A percentile compares a stretch with the other conserved stretches of the same genome.
Conservation (phyloP, 1,140 invertebrate species). For the Holcopasites calliopsidis region DNA sequence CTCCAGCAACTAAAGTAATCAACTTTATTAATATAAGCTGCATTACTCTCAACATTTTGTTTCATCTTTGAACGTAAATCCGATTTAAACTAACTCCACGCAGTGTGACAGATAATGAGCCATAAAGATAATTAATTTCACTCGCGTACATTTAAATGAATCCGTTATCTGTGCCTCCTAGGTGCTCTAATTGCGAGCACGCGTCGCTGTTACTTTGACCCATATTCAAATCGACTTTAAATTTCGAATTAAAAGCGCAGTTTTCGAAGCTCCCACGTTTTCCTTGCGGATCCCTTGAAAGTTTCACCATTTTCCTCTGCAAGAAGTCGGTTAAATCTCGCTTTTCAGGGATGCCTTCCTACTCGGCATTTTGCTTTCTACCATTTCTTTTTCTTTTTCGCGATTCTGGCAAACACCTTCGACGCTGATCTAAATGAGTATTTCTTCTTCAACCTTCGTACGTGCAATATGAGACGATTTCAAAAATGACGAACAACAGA, state of each 20-base stretch:
- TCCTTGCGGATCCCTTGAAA: background rate
- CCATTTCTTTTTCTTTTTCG: constrained; percentile 5
- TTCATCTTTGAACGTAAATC: no score
- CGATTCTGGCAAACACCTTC: background rate
- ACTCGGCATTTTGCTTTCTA: background rate
- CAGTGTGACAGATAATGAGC: background rate
- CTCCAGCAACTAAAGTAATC: no score
- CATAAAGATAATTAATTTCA: background rate
- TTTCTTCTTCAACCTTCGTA: background rate
- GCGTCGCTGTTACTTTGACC: background rate
- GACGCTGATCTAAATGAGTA: background rate
- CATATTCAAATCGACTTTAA: constrained; percentile 33
- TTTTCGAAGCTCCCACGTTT: background rate
- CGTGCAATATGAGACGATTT: background rate
- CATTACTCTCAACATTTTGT: no score
- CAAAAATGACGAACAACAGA: background rate
- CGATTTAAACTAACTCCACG: background rate
- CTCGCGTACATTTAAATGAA: background rate
- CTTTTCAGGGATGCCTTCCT: constrained; percentile 17
- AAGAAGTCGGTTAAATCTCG: constrained; percentile 23
- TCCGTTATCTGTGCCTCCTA: constrained; percentile 20
- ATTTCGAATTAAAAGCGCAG: constrained; percentile 13
- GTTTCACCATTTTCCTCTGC: background rate
- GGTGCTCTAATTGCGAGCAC: background rate
- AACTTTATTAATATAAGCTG: no score